Base-by-base conservation (phyloP, 2,113 vertebrate genomes). In the Paradisaea rubra region DNA sequence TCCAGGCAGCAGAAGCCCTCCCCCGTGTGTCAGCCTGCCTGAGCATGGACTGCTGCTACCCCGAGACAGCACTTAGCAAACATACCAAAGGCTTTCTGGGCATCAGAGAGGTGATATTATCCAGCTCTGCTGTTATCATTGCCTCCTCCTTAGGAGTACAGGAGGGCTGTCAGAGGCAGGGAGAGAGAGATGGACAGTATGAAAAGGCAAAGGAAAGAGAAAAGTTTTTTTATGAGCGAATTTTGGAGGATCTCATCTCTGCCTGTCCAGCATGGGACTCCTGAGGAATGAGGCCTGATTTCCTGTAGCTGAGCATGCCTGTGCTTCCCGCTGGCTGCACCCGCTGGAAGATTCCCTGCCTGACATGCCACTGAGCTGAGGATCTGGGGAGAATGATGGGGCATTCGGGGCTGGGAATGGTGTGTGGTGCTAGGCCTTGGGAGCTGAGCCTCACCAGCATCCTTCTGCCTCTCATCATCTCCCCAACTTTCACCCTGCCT, bases 361-460 rank as follows among this genome's bases (percentile, higher is more conserved):
- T 5, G 4, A 73, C 22, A 22, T 1, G 2, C 31, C 3, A 8
- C 53, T 37, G n/a, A 77, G 30, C 76, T 86, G 80, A 66, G 59
- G 59, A 27, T 52, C 13, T 4, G 1, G 9, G 15, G 16, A 22
- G 11, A 56, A 33, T 30, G 37, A 49, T 1, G 5, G 35, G 28
- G 9, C 6, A 5, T 8, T 60, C 0, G 0, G 31, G 28, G 24
- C 68, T 94, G 27, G 17, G 56, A 65, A 65, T 1, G 1, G 24
- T 65, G 50, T 52, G 12, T 22, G 13, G 16, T 78, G 54, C 68
- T 83, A 68, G 41, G 22, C 66, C 42, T 88, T 53, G 49, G 50
- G 50, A 84, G 15, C 12, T 10, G 24, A 52, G 21, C 27, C 37
- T 85, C 13, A 6, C 20, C 41, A 47, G 30, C 45, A 59, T 64